Conservation (phyloP, 23 tunicate genomes). For the Botrylloides violaceus region DNA sequence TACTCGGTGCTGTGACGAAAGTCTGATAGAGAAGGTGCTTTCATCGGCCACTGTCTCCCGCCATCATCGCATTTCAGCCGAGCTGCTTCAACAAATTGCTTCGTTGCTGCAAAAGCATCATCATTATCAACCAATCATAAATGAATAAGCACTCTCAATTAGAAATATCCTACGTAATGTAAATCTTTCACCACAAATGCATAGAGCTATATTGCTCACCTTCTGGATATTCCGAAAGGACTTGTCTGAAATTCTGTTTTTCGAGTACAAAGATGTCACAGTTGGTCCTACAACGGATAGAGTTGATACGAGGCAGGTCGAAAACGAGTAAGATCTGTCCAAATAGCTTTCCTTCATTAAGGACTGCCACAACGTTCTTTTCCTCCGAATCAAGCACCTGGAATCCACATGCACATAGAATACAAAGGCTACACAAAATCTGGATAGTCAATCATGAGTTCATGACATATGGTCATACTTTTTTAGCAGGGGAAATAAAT, state of each 20-base stretch:
- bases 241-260: conserved; percentile 60
- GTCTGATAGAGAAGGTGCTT: conserved; percentile 27
- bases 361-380: conserved; percentile 50
- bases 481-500: too few relatives aligned
- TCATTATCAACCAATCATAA: too few relatives aligned
- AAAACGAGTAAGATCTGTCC: conserved; percentile 64
- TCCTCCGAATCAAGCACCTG: conserved; percentile 68
- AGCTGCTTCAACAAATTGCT: conserved; percentile 39
- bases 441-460: too few relatives aligned
- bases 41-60: conserved; percentile 40
- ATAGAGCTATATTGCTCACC: conserved; percentile 22
- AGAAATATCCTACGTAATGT: too few relatives aligned
- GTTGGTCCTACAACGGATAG: conserved; percentile 69
- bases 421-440: too few relatives aligned
- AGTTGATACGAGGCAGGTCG: conserved; percentile 70
- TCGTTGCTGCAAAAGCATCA: too few relatives aligned
- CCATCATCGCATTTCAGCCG: conserved; percentile 27
- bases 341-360: conserved; percentile 66
- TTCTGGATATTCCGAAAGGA: conserved; percentile 73
- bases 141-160: too few relatives aligned
- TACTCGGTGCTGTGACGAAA: background rate
- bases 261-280: conserved; percentile 61
- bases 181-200: too few relatives aligned
- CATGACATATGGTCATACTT: too few relatives aligned
- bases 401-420: too few relatives aligned